Conservation (phyloP, 1,140 invertebrate genomes). For the Drosophila sp. region DNA sequence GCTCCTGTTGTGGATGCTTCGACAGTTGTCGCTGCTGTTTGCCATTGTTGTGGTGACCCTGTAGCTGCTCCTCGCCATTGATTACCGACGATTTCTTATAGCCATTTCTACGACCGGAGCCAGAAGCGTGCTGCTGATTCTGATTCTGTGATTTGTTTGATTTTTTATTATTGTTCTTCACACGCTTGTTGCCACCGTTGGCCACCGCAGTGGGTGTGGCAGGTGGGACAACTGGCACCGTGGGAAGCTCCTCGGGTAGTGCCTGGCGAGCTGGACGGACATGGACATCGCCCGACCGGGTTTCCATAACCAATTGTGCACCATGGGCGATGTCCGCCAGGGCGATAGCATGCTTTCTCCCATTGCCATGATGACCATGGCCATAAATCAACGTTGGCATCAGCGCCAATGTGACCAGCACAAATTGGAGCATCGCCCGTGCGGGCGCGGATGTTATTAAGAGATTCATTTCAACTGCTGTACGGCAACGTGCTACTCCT, state of each 20-base stretch:
- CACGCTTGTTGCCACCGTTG: conserved; percentile 37
- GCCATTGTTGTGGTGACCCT: conserved; percentile 31
- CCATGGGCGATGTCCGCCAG: conserved; percentile 36
- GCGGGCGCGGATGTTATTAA: conserved; percentile 31
- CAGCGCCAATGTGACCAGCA: conserved; percentile 44
- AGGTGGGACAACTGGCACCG: neutral
- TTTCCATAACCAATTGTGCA: conserved; percentile 59
- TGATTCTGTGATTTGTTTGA: conserved; percentile 51
- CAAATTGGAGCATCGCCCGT: conserved; percentile 36
- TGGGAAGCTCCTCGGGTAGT: conserved; percentile 5
- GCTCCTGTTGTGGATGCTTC: conserved; percentile 52
- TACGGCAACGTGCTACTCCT: conserved; percentile 2
- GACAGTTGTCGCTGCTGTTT: conserved; percentile 46
- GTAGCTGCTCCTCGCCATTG: conserved; percentile 36
- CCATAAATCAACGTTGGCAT: conserved; percentile 57
- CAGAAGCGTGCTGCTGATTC: conserved; percentile 29
- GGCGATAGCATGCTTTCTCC: conserved; percentile 23
- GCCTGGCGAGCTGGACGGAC: conserved; percentile 58
- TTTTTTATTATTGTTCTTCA: conserved; percentile 59
- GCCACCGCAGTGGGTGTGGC: neutral
- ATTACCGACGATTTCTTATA: conserved; percentile 38
- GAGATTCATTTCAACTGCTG: conserved; percentile 49
- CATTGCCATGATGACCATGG: conserved; percentile 36
- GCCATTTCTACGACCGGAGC: conserved; percentile 36
- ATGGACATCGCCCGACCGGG: conserved; percentile 43